These are phyloP conservation scores for Pipistrellus nathusii DNA, from an alignment of 2,797 vertebrate species.

Conservation along the genomic window DNA sequence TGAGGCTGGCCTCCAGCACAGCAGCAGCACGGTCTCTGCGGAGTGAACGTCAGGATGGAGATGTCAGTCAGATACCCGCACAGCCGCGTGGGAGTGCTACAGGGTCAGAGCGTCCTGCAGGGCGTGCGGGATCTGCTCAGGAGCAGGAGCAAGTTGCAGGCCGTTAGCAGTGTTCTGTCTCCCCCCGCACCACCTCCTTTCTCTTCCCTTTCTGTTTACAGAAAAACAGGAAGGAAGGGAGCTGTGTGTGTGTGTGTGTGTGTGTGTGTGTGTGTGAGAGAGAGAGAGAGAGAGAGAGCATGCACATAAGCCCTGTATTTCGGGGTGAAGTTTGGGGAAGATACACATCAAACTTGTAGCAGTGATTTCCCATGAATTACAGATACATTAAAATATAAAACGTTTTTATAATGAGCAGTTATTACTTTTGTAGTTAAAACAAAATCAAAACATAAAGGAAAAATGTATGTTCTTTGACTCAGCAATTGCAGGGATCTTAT, in stretches of 20 bases:
- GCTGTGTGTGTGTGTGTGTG: too few relatives aligned
- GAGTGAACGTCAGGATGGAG: not conserved
- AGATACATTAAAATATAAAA: not conserved
- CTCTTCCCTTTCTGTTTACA: not conserved
- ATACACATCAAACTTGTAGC: not conserved
- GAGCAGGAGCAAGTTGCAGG: not conserved
- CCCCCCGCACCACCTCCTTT: not conserved
- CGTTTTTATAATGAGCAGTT: not conserved
- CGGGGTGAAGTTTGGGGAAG: not conserved
- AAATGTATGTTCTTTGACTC: not conserved
- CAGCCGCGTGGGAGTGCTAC: accelerated
- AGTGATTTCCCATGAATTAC: not conserved
- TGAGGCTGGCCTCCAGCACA: too few relatives aligned
- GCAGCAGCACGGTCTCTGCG: not conserved
- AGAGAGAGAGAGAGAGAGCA: too few relatives aligned
- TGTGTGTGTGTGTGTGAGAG: too few relatives aligned
- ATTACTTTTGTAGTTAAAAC: not conserved
- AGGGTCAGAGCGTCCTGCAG: not conserved
- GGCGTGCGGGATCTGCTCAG: not conserved
- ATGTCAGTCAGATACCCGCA: not conserved
- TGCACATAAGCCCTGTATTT: not conserved
- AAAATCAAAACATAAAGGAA: not conserved
- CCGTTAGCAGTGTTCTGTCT: too few relatives aligned
- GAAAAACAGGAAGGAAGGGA: not conserved
- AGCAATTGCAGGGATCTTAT: not conserved